Conservation (phyloP, 2,113 vertebrate species). For the Oncorhynchus kisutch region DNA sequence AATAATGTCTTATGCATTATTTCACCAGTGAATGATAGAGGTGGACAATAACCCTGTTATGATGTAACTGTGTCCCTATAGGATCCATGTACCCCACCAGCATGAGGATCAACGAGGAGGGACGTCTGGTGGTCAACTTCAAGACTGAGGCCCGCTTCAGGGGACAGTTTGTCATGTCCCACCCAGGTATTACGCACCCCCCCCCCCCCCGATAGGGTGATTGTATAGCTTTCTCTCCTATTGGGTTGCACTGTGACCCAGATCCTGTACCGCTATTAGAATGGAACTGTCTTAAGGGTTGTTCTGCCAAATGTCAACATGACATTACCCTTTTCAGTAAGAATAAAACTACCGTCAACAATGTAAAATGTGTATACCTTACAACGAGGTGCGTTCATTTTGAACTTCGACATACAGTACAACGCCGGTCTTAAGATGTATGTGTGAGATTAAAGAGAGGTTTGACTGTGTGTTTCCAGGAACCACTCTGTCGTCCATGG, state of each 20-base stretch:
- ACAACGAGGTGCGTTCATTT: too few species aligned
- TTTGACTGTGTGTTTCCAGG: constrained; percentile 47
- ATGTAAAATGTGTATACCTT: background rate
- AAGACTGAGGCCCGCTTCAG: constrained; percentile 72
- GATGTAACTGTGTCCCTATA: constrained; percentile 29
- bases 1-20: too few species aligned
- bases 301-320: constrained; percentile 53
- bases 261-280: constrained; percentile 56
- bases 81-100: constrained; percentile 78
- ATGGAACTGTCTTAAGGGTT: constrained; percentile 35
- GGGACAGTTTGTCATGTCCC: constrained; percentile 79
- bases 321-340: constrained; percentile 32
- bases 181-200: constrained; percentile 64
- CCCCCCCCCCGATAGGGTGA: constrained; percentile 14
- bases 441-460: background rate
- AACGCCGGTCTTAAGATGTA: background rate
- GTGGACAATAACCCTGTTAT: background rate
- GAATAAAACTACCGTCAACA: background rate
- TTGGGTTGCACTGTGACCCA: constrained; percentile 45
- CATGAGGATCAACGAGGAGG: constrained; percentile 75
- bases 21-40: background rate
- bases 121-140: constrained; percentile 75
- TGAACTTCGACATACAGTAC: background rate
- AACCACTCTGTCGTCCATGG: constrained; percentile 71
- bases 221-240: constrained; percentile 32